Conservation (phyloP, 2,797 vertebrate genomes). For the Holocentrus rufus region DNA sequence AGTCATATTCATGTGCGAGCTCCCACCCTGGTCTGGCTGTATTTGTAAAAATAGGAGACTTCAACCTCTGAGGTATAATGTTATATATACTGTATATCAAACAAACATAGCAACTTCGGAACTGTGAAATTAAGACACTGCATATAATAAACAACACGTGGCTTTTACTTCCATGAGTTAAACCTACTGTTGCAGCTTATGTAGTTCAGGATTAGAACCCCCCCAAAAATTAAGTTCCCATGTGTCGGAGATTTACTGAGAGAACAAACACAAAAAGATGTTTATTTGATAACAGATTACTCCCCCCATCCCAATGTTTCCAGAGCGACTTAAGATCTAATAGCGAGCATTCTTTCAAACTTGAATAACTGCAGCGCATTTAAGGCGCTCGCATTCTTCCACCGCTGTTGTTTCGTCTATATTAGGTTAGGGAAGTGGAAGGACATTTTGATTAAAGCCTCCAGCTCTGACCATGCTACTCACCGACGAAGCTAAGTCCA, state of each 20-base stretch:
- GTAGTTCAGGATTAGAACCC: background rate
- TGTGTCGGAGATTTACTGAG: slow-evolving; percentile 1
- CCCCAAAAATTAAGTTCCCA: background rate
- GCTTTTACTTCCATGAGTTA: background rate
- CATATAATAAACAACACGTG: background rate
- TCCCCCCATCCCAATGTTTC: slow-evolving; percentile 3
- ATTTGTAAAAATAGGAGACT: slow-evolving; percentile 45
- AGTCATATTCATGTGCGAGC: slow-evolving; percentile 68
- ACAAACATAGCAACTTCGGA: background rate
- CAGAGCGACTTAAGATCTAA: slow-evolving; percentile 20
- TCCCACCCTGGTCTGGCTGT: slow-evolving; percentile 38
- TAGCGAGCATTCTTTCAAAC: slow-evolving; percentile 32
- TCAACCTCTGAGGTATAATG: slow-evolving; percentile 16
- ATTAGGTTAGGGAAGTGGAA: slow-evolving; percentile 61
- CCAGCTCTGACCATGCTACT: slow-evolving; percentile 32
- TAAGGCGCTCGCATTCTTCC: slow-evolving; percentile 21
- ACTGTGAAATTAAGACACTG: background rate
- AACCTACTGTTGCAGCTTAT: background rate
- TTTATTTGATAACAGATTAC: slow-evolving; percentile 13
- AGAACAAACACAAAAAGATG: slow-evolving; percentile 14
- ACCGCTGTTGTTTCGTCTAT: slow-evolving; percentile 63
- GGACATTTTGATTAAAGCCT: slow-evolving; percentile 58
- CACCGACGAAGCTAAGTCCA: slow-evolving; percentile 55
- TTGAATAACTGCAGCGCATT: slow-evolving; percentile 17
- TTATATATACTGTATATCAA: background rate